These are phyloP conservation scores for Ellobius talpinus DNA, from an alignment of 2,113 vertebrate species.

Conservation along the genomic window DNA sequence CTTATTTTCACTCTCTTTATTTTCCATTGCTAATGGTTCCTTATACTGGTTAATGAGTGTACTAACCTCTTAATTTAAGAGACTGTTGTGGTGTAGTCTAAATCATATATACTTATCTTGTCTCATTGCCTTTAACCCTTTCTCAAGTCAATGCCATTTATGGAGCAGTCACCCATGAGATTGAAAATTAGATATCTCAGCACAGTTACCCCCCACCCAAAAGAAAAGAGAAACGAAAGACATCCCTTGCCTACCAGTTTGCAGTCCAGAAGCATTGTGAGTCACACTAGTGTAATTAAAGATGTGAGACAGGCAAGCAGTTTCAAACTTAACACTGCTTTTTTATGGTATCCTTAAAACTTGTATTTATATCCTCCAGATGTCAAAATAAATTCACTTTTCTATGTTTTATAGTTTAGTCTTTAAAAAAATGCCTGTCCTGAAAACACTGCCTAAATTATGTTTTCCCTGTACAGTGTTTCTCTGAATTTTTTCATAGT, in stretches of 20 bases:
- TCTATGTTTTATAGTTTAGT: not conserved
- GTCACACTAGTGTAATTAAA: constrained; percentile 32
- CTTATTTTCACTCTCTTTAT: constrained; percentile 71
- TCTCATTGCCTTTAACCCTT: constrained; percentile 54
- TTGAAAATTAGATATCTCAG: not conserved
- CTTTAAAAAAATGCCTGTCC: not conserved
- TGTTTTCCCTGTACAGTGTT: not conserved
- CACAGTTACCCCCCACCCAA: not conserved
- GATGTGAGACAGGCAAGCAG: not conserved
- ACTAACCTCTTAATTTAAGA: constrained; percentile 76
- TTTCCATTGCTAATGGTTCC: constrained; percentile 71
- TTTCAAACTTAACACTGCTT: constrained; percentile 31
- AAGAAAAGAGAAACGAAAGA: not conserved
- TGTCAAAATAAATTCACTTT: not conserved
- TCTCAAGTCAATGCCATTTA: constrained; percentile 38
- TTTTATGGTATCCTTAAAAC: not conserved
- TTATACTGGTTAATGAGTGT: constrained; percentile 73
- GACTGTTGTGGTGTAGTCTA: constrained; percentile 55
- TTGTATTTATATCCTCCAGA: constrained; percentile 23
- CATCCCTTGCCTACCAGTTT: not conserved
- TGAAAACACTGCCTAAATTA: not conserved
- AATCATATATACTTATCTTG: constrained; percentile 65
- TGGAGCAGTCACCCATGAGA: not conserved
- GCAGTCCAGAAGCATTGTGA: not conserved
- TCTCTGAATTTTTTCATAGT: not conserved